Evolutionary conservation across 2,888 invertebrate genomes (phyloP).

Genomic region (Phragmatobia fuliginosa): DNA sequence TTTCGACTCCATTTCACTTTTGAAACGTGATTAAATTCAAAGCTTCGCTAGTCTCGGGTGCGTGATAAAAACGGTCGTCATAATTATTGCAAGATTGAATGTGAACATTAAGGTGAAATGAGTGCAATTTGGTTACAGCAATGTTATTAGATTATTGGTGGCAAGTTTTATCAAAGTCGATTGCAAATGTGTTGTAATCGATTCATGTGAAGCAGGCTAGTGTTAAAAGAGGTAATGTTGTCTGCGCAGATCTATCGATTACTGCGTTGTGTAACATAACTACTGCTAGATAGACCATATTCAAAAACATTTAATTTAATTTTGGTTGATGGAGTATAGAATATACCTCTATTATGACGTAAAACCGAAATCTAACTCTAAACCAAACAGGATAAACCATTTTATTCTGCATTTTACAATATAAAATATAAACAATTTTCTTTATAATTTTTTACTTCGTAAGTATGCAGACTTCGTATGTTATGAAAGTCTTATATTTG

Average conservation of each 20-base stretch:
- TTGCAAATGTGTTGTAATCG: conserved; percentile 34
- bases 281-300: neutral
- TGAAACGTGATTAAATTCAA: conserved; percentile 50
- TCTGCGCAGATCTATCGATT: conserved; percentile 2
- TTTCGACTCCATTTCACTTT: conserved; percentile 40
- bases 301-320: neutral
- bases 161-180: conserved; percentile 32
- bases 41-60: conserved; percentile 45
- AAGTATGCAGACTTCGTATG: neutral
- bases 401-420: too few relatives aligned
- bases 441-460: neutral
- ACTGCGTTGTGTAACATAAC: neutral
- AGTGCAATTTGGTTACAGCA: conserved; percentile 29
- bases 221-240: conserved; percentile 11
- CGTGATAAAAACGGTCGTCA: conserved; percentile 42
- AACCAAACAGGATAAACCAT: too few relatives aligned
- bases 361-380: too few relatives aligned
- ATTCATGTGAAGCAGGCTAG: conserved; percentile 24
- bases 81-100: conserved; percentile 39
- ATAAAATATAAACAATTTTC: too few relatives aligned
- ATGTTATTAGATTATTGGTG: conserved; percentile 37
- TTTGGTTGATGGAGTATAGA: neutral
- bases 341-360: too few relatives aligned
- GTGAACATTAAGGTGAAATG: conserved; percentile 37
- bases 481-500: neutral